Base-by-base conservation (phyloP, 2,888 invertebrate genomes). In the Electrophaes corylata region DNA sequence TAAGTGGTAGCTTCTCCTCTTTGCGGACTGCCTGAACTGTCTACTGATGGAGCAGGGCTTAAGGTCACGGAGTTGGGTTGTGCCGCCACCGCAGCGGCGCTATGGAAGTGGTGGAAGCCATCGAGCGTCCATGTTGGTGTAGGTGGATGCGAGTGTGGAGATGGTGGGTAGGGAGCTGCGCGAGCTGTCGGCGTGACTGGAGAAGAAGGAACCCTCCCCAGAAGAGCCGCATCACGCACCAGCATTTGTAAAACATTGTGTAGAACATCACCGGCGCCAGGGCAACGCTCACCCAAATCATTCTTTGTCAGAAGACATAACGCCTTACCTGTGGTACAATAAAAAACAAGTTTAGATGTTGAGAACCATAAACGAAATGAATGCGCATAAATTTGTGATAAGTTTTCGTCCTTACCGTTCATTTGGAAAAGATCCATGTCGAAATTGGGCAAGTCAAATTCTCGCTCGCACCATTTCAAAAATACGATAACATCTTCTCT, bases 371-470 rank as follows among this genome's bases (percentile, higher is more conserved):
- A 47, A 29, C 20, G 37, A 45, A 55, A 52, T 52, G 16, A 41
- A 53, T 59, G 31, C 12, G 14, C 40, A 46, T 41, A 29, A 16
- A 35, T 51, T 47, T 16, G 11, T 48, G 37, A 35, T 12, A 40
- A 14, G 8, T 18, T 18, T 46, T 11, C 40, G 39, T 64, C 75
- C 85, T 93, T 90, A 93, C 98, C 98, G 84, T 98, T 98, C 98
- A 98, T 98, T 92, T 97, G 97, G 84, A 98, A 98, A 88, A 97
- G 95, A 79, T 98, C 97, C 94, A 96, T 95, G 80, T 98, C 97
- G 80, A 98, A 96, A 72, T 96, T 95, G 50, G 97, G 97, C 69
- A 98, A 91, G 85, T 98, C 98, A 83, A 97, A 98, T 88, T 98
- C 97, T 67, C 96, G 93, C 86, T 98, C 97, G 69, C 97, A 97